Evolutionary conservation across 2,113 vertebrate genomes (phyloP), one percentile per base, ranked within the genome.

Genomic region (Nesoenas mayeri): DNA sequence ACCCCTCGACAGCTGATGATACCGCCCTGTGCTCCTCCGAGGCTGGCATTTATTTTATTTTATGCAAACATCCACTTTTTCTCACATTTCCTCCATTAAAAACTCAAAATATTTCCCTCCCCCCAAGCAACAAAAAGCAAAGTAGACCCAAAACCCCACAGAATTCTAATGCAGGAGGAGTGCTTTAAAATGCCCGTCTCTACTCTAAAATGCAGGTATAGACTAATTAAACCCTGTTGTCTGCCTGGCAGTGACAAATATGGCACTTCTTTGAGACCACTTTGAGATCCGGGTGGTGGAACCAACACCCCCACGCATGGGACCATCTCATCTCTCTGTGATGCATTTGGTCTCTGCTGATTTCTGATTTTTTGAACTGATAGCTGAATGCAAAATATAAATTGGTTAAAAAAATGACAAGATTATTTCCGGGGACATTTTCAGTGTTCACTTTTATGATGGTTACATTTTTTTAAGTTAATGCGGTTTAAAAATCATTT

Each of bases 401-500:
- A 95, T 88, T 53, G 50, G 85, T 95, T 96, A 32, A 93, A 96
- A 53, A 82, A 95, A 91, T 90, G 74, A 92, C 79, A 85, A 47
- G 85, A 88, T 96, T 95, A 74, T 97, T 96, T 97, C 82, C 62
- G 48, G 15, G 58, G 58, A 75, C 3, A 19, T 77, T 71, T 88
- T 89, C 61, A 22, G 6, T 88, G 78, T 95, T 98, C 91, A 97
- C 85, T 87, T 96, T 91, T 86, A 88, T 96, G 92, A 89, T 88
- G 83, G 62, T 73, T 96, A 65, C 29, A 48, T 88, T 93, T 97
- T 96, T 97, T 97, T 64, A 89, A 96, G 93, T 78, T 97, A 97
- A 98, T 97, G 75, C 70, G 51, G 75, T 97, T 98, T 97, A 88
- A 97, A 98, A 98, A 97, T 98, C 3, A 97, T 97, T 98, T 97